These are phyloP conservation scores for Parazoanthus darwini DNA, from an alignment of 92 coral and sea anemone genomes.

Conservation along the genomic window DNA sequence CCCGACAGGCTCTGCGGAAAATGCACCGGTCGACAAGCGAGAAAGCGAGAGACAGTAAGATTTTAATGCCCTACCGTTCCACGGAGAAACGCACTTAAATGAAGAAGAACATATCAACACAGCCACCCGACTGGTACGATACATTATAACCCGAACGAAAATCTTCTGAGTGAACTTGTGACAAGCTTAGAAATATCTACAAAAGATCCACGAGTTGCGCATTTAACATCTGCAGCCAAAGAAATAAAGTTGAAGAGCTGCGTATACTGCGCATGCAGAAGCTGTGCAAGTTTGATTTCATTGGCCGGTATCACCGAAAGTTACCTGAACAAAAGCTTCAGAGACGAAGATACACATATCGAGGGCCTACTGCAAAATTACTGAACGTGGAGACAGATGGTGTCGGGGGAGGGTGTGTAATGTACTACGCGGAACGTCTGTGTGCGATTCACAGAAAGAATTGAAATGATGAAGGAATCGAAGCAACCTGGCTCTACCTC, in stretches of 20 bases:
- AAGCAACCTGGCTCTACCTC: constrained; percentile 46
- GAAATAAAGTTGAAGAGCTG: constrained; percentile 26
- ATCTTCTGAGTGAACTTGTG: neutral
- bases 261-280: neutral
- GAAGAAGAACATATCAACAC: neutral
- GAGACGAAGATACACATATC: neutral
- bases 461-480: constrained; percentile 26
- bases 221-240: constrained; percentile 14
- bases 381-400: constrained; percentile 34
- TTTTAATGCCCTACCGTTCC: neutral
- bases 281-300: constrained; percentile 22
- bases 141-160: neutral
- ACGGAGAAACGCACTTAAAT: neutral
- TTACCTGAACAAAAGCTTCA: neutral
- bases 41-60: neutral
- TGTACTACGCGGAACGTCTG: constrained; percentile 41
- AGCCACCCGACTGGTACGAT: neutral
- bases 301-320: constrained; percentile 4
- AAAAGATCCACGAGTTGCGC: neutral
- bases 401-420: constrained; percentile 30
- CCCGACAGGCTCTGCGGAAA: too few species aligned
- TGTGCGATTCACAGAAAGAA: constrained; percentile 38
- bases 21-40: neutral
- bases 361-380: neutral
- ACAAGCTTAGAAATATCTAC: neutral